phyloP scores from a whole-genome alignment of 2,113 vertebrate species.

The Peromyscus leucopus region DNA sequence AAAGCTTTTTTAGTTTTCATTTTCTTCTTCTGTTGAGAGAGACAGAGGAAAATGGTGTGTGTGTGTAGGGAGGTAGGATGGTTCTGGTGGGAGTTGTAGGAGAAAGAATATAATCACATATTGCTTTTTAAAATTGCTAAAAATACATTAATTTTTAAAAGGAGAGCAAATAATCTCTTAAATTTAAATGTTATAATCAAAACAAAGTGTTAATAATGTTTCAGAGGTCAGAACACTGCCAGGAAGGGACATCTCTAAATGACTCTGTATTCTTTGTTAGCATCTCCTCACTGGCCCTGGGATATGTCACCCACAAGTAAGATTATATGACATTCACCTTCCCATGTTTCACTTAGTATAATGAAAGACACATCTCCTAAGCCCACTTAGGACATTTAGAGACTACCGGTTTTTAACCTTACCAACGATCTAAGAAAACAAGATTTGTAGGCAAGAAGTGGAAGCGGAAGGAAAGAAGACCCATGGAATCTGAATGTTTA shows the following conservation, averaged over 20 bases:
- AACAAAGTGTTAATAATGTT: not conserved
- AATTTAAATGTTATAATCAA: not conserved
- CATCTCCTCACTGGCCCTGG: not conserved
- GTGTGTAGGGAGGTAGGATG: not conserved
- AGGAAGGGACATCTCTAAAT: not conserved
- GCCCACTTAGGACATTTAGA: not conserved
- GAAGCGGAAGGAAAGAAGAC: not conserved
- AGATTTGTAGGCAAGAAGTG: not conserved
- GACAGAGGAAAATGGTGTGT: not conserved
- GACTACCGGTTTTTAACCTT: not conserved
- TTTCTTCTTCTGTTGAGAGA: not conserved
- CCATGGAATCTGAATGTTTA: not conserved
- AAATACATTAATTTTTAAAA: not conserved
- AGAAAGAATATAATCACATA: not conserved
- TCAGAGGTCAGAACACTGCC: not conserved
- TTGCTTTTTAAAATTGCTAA: not conserved
- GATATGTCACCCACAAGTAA: not conserved
- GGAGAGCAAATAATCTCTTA: not conserved
- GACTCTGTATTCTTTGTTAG: not conserved
- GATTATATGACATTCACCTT: not conserved
- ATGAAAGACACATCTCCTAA: constrained; percentile 8
- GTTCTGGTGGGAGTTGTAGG: not conserved
- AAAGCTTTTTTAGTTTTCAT: not conserved
- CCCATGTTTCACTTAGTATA: not conserved
- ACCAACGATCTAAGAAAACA: constrained; percentile 9